Evolutionary conservation across 2,113 vertebrate genomes (phyloP).

Genomic region (Neopipo cinnamomea): DNA sequence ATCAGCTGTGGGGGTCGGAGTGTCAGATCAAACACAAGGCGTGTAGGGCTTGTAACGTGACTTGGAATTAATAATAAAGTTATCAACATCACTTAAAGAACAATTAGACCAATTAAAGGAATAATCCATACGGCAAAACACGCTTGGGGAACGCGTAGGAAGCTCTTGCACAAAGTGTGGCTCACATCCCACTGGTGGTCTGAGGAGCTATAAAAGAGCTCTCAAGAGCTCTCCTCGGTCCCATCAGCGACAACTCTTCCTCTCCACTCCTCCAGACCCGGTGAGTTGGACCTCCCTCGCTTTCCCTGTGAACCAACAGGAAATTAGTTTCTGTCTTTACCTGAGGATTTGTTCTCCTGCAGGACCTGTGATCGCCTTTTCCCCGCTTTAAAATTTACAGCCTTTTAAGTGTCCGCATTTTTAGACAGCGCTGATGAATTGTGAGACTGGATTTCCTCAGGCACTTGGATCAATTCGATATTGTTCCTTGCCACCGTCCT

Average conservation of each 20-base stretch:
- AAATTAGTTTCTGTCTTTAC: neutral
- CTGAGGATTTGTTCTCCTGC: neutral
- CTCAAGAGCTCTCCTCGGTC: neutral
- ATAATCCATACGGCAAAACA: neutral
- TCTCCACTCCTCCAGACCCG: neutral
- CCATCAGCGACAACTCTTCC: neutral
- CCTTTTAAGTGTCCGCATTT: accelerated
- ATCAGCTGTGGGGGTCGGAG: neutral
- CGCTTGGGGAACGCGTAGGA: neutral
- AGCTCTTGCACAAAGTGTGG: conserved; percentile 31
- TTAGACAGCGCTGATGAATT: neutral
- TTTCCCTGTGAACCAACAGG: neutral
- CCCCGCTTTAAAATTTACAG: neutral
- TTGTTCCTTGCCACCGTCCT: no score
- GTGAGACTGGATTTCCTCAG: neutral
- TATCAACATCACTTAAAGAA: neutral
- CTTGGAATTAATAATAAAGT: neutral
- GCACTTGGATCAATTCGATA: no score
- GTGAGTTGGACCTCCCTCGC: neutral
- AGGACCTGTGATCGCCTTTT: neutral
- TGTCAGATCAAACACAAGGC: neutral
- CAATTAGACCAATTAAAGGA: conserved; percentile 57
- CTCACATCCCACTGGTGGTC: conserved; percentile 1
- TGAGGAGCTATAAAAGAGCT: conserved; percentile 11
- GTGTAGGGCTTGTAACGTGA: neutral